Evolutionary conservation across 2,797 vertebrate species (phyloP), one percentile per base, ranked within the genome.

Genomic region (Sciaenops ocellatus): DNA sequence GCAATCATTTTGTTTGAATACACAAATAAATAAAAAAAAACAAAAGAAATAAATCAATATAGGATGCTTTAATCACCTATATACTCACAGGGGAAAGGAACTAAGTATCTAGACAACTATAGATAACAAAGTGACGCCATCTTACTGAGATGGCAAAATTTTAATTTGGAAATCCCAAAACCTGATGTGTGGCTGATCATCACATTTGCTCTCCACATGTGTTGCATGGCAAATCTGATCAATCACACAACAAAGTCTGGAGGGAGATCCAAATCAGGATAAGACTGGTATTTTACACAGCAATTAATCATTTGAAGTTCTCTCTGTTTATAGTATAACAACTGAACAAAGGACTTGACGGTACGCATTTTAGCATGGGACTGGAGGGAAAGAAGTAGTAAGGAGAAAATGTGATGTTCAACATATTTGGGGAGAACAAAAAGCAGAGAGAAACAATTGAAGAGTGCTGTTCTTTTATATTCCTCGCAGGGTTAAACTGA

Each of bases 401-500:
- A 47, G 20, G 48, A 57, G 44, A 73, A 88, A 78, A 92, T 76
- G 50, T 78, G 69, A 90, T 81, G 83, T 83, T 85, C 61, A 67
- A 64, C 63, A 82, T 77, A 61, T 86, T 73, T 75, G 68, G 41
- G 28, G 24, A 30, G 48, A 82, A 83, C n/a, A 80, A 85, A 71
- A 86, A 84, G n/a, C 80, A 61, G 62, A 80, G 51, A 76, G 65
- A 79, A 38, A 82, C 79, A 86, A 87, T 79, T 65, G 60, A 59
- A 78, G 83, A 69, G 22, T 63, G 76, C 24, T 68, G 79, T 59
- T 85, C 51, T 72, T 73, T 80, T 69, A 79, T 76, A 78, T 79
- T 88, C 85, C 84, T 71, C 12, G 38, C 85, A 71, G 52, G 87
- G 83, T 87, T 78, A 80, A 74, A 76, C 20, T 74, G 87, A 85